Conservation (phyloP, 1,140 invertebrate species). For the Macrotrachela quadricornifera region DNA sequence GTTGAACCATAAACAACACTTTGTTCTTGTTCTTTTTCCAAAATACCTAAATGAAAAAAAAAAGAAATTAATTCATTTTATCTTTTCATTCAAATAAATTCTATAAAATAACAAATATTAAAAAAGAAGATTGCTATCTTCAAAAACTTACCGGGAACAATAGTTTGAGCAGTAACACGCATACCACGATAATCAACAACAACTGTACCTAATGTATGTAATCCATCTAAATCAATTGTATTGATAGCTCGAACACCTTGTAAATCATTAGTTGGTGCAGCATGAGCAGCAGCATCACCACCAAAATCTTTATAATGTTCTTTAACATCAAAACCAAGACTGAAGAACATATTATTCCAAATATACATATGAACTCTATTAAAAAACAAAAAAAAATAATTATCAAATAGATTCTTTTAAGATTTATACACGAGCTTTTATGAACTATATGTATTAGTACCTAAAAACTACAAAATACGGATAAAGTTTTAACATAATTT, state of each 20-base stretch:
- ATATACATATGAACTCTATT: constrained; percentile 92
- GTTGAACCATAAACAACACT: constrained; percentile 97
- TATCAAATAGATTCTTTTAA: too few species aligned
- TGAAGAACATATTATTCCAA: constrained; percentile 99
- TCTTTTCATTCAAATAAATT: not conserved
- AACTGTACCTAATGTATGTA: constrained; percentile 89
- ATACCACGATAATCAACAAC: constrained; percentile 94
- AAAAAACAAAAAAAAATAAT: too few species aligned
- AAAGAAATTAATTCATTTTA: not conserved
- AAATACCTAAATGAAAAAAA: constrained; percentile 44
- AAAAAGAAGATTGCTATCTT: too few species aligned
- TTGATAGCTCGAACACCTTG: constrained; percentile 64
- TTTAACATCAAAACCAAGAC: constrained; percentile 87
- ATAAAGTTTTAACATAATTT: too few species aligned
- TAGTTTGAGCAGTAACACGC: constrained; percentile 89
- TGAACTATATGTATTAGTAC: too few species aligned
- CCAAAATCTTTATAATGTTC: constrained; percentile 98
- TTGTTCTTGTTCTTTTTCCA: constrained; percentile 95
- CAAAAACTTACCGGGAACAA: constrained; percentile 50
- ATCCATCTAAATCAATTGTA: constrained; percentile 67
- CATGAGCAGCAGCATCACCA: constrained; percentile 85
- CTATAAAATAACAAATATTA: constrained; percentile 22
- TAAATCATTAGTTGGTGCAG: constrained; percentile 78
- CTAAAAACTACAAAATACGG: too few species aligned
- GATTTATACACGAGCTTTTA: too few species aligned